Percentiles rank a stretch among this genome's conserved stretches.
These are phyloP conservation scores for Cricetomys ansorgei DNA, from an alignment of 2,113 vertebrate genomes.

Conservation along the genomic window DNA sequence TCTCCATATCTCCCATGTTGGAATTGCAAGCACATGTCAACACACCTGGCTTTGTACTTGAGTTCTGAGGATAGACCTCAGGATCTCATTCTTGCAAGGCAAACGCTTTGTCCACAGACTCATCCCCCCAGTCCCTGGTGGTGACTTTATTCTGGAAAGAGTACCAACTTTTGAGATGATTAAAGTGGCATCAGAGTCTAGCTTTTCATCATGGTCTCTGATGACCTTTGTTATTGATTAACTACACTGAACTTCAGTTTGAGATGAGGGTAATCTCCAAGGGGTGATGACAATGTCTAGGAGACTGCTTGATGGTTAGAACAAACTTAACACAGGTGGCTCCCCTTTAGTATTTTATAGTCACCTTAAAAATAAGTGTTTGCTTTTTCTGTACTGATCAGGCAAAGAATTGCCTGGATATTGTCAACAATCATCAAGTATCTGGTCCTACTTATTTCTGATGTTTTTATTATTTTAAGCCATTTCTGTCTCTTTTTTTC, in stretches of 20 bases:
- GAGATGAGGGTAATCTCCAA: not conserved
- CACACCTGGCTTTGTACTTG: not conserved
- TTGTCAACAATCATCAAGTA: not conserved
- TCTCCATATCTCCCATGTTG: not conserved
- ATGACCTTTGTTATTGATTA: not conserved
- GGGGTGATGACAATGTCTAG: not conserved
- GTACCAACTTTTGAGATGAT: not conserved
- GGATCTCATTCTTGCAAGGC: not conserved
- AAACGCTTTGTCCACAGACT: not conserved
- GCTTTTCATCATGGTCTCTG: not conserved
- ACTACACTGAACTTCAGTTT: not conserved
- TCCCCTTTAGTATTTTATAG: fast-evolving
- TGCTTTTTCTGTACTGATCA: not conserved
- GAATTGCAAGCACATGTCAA: not conserved
- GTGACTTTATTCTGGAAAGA: not conserved
- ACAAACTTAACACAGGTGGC: not conserved
- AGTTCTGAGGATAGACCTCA: not conserved
- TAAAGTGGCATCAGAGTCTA: not conserved
- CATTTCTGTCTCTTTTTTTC: not conserved
- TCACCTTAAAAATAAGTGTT: not conserved
- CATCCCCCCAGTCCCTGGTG: too few species aligned
- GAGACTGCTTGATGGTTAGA: too few species aligned
- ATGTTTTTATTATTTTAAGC: not conserved
- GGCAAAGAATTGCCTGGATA: not conserved
- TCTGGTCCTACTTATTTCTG: not conserved